Conservation (phyloP, 1,140 invertebrate genomes). For the Cydia strobilella region DNA sequence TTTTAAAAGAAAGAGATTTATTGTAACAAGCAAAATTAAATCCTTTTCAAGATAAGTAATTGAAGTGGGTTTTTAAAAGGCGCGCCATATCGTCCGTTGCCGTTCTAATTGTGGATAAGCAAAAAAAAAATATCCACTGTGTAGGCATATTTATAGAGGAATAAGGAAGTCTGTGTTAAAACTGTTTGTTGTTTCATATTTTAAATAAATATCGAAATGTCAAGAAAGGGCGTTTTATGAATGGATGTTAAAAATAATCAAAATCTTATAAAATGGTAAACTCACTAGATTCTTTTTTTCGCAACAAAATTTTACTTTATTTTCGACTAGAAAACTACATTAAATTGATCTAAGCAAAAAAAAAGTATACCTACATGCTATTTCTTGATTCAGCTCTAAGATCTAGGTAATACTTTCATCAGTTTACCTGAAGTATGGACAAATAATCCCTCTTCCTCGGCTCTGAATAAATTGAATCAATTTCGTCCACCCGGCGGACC, state of each 20-base stretch:
- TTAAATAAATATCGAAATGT: no score
- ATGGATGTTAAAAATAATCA: no score
- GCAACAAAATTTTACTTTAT: no score
- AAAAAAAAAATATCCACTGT: no score
- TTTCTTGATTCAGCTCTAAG: not conserved
- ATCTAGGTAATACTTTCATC: slow-evolving; percentile 7
- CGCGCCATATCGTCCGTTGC: not conserved
- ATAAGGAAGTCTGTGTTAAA: no score
- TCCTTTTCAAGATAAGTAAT: not conserved
- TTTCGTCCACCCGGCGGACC: slow-evolving; percentile 24
- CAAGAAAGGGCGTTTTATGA: no score
- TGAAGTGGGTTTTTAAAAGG: not conserved
- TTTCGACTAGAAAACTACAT: no score
- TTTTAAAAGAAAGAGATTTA: not conserved
- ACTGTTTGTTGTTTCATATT: no score
- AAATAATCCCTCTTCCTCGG: slow-evolving; percentile 8
- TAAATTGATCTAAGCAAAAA: no score
- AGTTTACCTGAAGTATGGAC: not conserved
- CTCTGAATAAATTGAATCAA: slow-evolving; percentile 41
- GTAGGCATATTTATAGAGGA: no score
- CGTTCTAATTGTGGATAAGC: not conserved
- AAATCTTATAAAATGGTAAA: no score
- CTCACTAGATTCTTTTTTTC: no score
- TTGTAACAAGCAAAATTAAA: not conserved
- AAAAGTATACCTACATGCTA: not conserved